Conservation (phyloP, 2,888 invertebrate genomes). For the Buathra laborator region DNA sequence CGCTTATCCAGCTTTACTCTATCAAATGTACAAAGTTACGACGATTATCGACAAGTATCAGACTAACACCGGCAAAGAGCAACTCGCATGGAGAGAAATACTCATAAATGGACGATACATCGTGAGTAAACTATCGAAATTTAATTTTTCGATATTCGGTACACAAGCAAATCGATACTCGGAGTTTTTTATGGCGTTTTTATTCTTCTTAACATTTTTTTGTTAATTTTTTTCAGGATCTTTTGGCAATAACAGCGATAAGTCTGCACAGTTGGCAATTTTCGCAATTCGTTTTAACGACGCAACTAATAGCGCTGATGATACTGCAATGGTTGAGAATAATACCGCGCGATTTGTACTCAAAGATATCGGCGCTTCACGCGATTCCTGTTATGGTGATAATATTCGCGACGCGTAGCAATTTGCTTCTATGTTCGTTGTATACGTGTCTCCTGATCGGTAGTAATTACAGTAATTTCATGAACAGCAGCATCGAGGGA, state of each 20-base stretch:
- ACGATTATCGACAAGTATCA: slow-evolving; percentile 75
- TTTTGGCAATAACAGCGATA: slow-evolving; percentile 77
- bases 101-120: slow-evolving; percentile 68
- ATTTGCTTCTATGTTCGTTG: slow-evolving; percentile 86
- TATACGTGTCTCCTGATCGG: slow-evolving; percentile 86
- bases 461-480: slow-evolving; percentile 71
- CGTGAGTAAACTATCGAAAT: slow-evolving; percentile 62
- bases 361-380: slow-evolving; percentile 77
- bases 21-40: slow-evolving; percentile 90
- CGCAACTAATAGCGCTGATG: slow-evolving; percentile 91
- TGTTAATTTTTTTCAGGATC: slow-evolving; percentile 76
- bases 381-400: slow-evolving; percentile 70
- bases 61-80: slow-evolving; percentile 63
- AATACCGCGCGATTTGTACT: slow-evolving; percentile 84
- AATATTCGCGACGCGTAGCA: slow-evolving; percentile 84
- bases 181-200: background rate
- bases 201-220: background rate
- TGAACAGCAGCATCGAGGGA: slow-evolving; percentile 66
- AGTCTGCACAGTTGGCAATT: slow-evolving; percentile 92
- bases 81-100: slow-evolving; percentile 72
- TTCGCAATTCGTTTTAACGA: slow-evolving; percentile 93
- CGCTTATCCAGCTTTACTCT: slow-evolving; percentile 92
- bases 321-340: slow-evolving; percentile 88
- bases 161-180: background rate
- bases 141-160: no score